phyloP scores from a whole-genome alignment of 2,888 invertebrate genomes.

The Diloba caeruleocephala region DNA sequence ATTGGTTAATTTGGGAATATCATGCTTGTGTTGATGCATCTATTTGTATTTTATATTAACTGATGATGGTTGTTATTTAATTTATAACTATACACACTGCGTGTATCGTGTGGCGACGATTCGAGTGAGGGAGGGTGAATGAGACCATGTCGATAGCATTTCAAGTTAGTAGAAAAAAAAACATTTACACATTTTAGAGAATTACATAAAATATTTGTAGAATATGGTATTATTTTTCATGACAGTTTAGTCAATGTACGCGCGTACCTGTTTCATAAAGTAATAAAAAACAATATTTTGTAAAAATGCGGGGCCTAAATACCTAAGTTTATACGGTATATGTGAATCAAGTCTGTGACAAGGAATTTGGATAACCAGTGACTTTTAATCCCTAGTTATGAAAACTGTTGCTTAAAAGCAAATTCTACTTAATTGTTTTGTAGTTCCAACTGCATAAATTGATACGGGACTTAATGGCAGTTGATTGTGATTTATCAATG shows the following conservation, averaged over 20 bases:
- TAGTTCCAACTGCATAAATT: constrained; percentile 23
- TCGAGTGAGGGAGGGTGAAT: constrained; percentile 15
- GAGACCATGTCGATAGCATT: constrained; percentile 58
- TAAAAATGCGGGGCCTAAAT: constrained; percentile 74
- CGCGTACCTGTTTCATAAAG: constrained; percentile 79
- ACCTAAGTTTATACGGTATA: constrained; percentile 56
- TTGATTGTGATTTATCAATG: constrained; percentile 22
- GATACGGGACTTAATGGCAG: constrained; percentile 10
- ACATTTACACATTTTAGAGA: constrained; percentile 56
- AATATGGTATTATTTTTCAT: constrained; percentile 71
- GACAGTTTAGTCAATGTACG: constrained; percentile 78
- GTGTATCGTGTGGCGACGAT: constrained; percentile 38
- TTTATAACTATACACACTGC: constrained; percentile 45
- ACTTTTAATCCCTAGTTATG: constrained; percentile 44
- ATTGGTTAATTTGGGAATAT: constrained; percentile 71
- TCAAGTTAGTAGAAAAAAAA: constrained; percentile 63
- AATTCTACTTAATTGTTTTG: constrained; percentile 51
- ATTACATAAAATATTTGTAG: constrained; percentile 57
- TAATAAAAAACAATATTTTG: constrained; percentile 66
- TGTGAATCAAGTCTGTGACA: constrained; percentile 50
- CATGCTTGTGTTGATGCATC: constrained; percentile 67
- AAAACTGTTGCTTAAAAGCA: constrained; percentile 38
- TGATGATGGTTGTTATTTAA: constrained; percentile 52
- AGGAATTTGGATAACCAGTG: constrained; percentile 59
- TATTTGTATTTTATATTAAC: constrained; percentile 58